Conservation (phyloP, 2,888 invertebrate genomes). For the Diachrysia chrysitis region DNA sequence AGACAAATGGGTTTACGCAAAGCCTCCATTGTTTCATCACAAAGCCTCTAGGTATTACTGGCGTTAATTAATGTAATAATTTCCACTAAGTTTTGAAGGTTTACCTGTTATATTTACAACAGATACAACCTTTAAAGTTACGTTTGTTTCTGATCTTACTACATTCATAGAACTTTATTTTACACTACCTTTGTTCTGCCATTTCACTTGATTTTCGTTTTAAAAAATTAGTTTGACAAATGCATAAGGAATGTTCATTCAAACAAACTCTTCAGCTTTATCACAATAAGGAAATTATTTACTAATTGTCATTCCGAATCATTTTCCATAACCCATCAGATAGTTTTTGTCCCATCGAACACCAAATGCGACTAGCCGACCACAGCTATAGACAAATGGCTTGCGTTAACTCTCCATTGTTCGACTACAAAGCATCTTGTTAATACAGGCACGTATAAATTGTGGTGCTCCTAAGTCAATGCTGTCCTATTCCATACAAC, state of each 20-base stretch:
- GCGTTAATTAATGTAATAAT: slow-evolving; percentile 6
- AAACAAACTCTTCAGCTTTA: too few relatives aligned
- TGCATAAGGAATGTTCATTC: too few relatives aligned
- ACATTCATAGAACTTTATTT: too few relatives aligned
- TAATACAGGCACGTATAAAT: slow-evolving; percentile 50
- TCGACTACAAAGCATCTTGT: slow-evolving; percentile 57
- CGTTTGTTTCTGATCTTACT: not conserved
- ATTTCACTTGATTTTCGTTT: too few relatives aligned
- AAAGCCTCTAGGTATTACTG: not conserved
- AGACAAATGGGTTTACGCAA: not conserved
- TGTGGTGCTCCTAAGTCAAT: slow-evolving; percentile 46
- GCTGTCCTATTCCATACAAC: slow-evolving; percentile 12
- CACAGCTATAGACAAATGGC: slow-evolving; percentile 56
- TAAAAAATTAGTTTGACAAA: too few relatives aligned
- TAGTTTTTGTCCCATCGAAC: slow-evolving; percentile 24
- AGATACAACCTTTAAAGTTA: not conserved
- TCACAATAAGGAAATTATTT: too few relatives aligned
- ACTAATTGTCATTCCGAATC: not conserved
- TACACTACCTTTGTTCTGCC: too few relatives aligned
- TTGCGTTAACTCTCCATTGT: slow-evolving; percentile 60
- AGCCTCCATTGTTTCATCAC: slow-evolving; percentile 1
- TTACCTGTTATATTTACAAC: not conserved
- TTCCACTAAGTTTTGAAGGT: not conserved
- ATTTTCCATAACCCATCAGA: not conserved
- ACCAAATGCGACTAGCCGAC: slow-evolving; percentile 26